These are phyloP conservation scores for Petromus typicus DNA, from an alignment of 2,113 vertebrate genomes.

Conservation along the genomic window DNA sequence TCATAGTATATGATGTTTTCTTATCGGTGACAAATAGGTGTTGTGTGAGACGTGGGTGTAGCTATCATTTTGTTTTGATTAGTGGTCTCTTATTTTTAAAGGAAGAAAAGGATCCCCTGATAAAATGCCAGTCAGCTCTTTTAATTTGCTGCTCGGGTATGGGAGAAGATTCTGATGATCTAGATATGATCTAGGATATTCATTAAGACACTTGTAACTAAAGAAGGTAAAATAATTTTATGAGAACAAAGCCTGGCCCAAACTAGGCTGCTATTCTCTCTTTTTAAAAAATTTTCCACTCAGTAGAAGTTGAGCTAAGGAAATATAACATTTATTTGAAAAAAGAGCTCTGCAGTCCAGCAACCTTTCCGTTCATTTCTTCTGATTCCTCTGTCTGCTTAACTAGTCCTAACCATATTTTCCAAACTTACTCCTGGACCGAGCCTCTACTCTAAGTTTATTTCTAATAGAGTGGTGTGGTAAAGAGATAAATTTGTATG, in stretches of 20 bases:
- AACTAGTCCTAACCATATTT: neutral
- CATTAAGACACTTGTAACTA: neutral
- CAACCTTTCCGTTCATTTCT: neutral
- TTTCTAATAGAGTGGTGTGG: neutral
- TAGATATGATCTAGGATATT: neutral
- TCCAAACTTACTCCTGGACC: neutral
- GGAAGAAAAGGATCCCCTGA: neutral
- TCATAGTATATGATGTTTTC: neutral
- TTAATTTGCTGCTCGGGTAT: neutral
- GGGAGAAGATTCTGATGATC: neutral
- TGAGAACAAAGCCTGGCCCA: neutral
- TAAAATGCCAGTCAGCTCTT: neutral
- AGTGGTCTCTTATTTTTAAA: neutral
- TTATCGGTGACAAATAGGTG: neutral
- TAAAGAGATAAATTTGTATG: neutral
- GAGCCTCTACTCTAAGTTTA: neutral
- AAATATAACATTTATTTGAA: neutral
- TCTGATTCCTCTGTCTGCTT: neutral
- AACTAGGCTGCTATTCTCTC: neutral
- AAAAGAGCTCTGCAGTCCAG: neutral
- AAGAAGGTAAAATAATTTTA: neutral
- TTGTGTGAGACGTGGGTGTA: neutral
- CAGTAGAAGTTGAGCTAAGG: neutral
- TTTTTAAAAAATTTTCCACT: conserved; percentile 12
- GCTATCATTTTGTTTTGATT: neutral